These are phyloP conservation scores for Arrhopalites spinosus DNA, from an alignment of 2,888 invertebrate genomes.

Conservation along the genomic window DNA sequence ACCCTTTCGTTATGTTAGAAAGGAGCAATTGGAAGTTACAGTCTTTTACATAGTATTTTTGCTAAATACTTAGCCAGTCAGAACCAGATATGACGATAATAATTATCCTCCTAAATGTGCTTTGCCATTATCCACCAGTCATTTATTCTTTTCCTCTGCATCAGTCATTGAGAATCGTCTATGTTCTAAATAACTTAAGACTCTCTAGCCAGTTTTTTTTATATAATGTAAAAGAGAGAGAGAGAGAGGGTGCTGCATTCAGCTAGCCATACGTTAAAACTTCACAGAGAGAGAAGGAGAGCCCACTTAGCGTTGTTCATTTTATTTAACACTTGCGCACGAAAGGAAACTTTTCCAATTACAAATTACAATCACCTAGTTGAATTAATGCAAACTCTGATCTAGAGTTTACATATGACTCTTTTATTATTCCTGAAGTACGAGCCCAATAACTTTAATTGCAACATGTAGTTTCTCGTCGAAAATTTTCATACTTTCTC, in stretches of 20 bases:
- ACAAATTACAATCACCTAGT: conserved; percentile 3
- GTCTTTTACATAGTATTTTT: neutral
- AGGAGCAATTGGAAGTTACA: neutral
- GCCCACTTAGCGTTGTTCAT: no score
- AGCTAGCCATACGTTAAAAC: neutral
- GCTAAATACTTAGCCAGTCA: conserved; percentile 19
- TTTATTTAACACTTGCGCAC: no score
- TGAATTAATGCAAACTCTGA: conserved; percentile 3
- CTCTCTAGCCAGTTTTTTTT: neutral
- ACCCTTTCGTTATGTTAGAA: neutral
- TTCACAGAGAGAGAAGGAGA: no score
- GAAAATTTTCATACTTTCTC: no score
- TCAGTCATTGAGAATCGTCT: neutral
- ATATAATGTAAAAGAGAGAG: neutral
- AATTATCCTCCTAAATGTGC: conserved; percentile 26
- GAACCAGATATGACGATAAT: conserved; percentile 29
- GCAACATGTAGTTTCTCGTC: neutral
- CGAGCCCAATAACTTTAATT: neutral
- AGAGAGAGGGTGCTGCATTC: neutral
- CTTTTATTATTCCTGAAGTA: neutral
- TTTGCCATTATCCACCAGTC: conserved; percentile 10
- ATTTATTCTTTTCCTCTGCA: conserved; percentile 14
- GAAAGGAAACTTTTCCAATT: conserved; percentile 6
- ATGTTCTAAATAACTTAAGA: neutral
- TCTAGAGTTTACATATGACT: neutral